phyloP scores from a whole-genome alignment of 2,113 vertebrate species.

The Trinectes maculatus region DNA sequence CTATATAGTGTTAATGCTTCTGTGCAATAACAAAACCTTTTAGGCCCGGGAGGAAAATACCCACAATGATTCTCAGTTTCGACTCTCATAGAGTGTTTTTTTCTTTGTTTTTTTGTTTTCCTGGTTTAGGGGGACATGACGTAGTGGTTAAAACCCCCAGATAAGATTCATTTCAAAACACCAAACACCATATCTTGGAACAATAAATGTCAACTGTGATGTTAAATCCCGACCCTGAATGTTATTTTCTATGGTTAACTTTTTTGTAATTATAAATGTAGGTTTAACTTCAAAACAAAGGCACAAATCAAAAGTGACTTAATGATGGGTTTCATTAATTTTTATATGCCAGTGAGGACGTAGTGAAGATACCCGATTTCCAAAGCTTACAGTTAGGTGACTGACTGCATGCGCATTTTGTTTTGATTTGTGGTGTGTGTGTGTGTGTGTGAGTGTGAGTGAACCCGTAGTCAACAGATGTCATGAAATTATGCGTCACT shows the following conservation, averaged over 20 bases:
- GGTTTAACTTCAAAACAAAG: not conserved
- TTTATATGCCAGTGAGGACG: not conserved
- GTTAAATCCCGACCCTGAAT: not conserved
- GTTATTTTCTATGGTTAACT: not conserved
- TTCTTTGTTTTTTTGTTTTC: no score
- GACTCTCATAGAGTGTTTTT: not conserved
- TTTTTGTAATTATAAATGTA: not conserved
- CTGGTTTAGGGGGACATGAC: not conserved
- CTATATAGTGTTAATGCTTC: not conserved
- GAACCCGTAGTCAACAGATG: constrained; percentile 16
- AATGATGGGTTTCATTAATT: not conserved
- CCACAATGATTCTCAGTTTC: constrained; percentile 31
- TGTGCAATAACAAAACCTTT: not conserved
- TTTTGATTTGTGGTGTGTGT: no score
- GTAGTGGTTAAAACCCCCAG: not conserved
- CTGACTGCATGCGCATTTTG: no score
- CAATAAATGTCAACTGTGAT: not conserved
- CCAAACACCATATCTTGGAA: not conserved
- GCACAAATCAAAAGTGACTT: not conserved
- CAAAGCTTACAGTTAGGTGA: no score
- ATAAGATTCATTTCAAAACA: constrained; percentile 14
- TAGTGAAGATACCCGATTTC: not conserved
- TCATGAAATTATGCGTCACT: constrained; percentile 45
- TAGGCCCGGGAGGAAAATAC: not conserved
- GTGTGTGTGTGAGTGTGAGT: not conserved